Evolutionary conservation across 2,888 invertebrate genomes (phyloP).

Genomic region (Notodonta ziczac): DNA sequence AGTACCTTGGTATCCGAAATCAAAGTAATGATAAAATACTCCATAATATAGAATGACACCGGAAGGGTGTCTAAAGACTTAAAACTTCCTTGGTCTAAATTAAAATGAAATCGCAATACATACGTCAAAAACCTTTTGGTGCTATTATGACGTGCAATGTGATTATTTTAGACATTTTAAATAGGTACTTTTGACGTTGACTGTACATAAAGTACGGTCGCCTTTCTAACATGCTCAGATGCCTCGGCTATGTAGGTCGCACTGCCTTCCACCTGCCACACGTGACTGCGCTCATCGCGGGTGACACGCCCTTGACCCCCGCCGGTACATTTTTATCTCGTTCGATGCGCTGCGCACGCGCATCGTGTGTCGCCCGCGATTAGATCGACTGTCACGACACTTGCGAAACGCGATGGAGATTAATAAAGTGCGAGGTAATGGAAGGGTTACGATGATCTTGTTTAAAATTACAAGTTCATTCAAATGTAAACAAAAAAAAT

Average conservation of each 20-base stretch:
- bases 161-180: too few relatives aligned
- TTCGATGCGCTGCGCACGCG: constrained; percentile 31
- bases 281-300: constrained; percentile 34
- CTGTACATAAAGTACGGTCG: not conserved
- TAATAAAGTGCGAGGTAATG: constrained; percentile 37
- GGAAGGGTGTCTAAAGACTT: too few relatives aligned
- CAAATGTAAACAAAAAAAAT: too few relatives aligned
- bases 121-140: too few relatives aligned
- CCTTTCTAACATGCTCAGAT: not conserved
- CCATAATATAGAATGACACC: too few relatives aligned
- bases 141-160: too few relatives aligned
- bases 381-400: constrained; percentile 63
- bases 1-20: too few relatives aligned
- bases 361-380: constrained; percentile 47
- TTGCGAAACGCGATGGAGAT: constrained; percentile 52
- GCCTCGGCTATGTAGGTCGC: constrained; percentile 21
- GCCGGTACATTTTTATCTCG: constrained; percentile 51
- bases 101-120: too few relatives aligned
- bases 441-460: constrained; percentile 23
- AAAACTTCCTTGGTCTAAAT: too few relatives aligned
- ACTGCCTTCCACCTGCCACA: constrained; percentile 39
- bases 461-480: constrained; percentile 4
- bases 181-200: not conserved
- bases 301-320: constrained; percentile 40
- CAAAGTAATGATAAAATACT: too few relatives aligned